Conservation (phyloP, 2,888 invertebrate genomes). For the Achlya flavicornis region DNA sequence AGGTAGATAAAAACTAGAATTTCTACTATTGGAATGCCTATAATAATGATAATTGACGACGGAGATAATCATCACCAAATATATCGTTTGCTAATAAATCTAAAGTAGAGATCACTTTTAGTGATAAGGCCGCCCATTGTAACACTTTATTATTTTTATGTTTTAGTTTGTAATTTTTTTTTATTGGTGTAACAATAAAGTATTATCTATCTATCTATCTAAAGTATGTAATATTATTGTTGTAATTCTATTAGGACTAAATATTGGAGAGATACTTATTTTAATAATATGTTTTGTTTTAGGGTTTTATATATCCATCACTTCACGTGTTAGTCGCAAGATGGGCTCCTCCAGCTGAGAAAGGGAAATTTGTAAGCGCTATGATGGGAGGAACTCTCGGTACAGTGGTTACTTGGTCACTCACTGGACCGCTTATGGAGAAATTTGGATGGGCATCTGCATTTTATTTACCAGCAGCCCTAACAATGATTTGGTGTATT, state of each 20-base stretch:
- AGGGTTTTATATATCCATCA: conserved; percentile 86
- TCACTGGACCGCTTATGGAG: conserved; percentile 86
- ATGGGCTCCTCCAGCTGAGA: conserved; percentile 90
- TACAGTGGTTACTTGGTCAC: conserved; percentile 87
- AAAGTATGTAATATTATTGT: too few species aligned
- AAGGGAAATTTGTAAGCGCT: conserved; percentile 88
- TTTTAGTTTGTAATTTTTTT: too few species aligned
- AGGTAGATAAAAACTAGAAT: not conserved
- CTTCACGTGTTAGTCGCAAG: conserved; percentile 86
- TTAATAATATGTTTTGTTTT: conserved; percentile 33
- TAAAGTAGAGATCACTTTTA: too few species aligned
- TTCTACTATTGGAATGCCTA: not conserved
- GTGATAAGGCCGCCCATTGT: too few species aligned
- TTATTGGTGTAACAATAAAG: too few species aligned
- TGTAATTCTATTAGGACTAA: too few species aligned
- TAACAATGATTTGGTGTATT: conserved; percentile 81
- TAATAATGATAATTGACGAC: too few species aligned
- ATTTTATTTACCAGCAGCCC: conserved; percentile 85
- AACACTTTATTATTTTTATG: too few species aligned
- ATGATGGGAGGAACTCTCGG: conserved; percentile 90
- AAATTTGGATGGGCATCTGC: conserved; percentile 86
- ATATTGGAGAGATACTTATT: not conserved
- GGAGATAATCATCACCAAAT: too few species aligned
- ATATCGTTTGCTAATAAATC: too few species aligned
- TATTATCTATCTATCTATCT: too few species aligned